Conservation (phyloP, 1,140 invertebrate genomes). For the Caenorhabditis inopinata region DNA sequence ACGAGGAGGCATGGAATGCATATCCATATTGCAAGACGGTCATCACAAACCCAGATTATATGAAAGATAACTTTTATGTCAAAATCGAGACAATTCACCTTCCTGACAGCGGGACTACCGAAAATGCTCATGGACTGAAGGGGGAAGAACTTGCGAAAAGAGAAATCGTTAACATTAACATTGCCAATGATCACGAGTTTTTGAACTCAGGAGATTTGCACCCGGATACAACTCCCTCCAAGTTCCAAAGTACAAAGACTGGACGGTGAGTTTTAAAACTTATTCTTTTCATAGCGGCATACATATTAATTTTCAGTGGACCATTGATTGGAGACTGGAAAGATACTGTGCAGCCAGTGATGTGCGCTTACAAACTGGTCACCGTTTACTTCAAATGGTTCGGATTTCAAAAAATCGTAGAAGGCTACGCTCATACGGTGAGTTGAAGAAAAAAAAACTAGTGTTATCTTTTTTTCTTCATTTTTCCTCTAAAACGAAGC, state of each 20-base stretch:
- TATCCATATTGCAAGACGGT: constrained; percentile 98
- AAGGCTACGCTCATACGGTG: constrained; percentile 86
- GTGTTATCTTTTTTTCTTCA: no score
- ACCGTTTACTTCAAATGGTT: constrained; percentile 99
- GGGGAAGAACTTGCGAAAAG: constrained; percentile 56
- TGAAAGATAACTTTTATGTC: constrained; percentile 97
- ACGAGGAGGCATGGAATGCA: constrained; percentile 99
- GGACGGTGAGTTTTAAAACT: constrained; percentile 68
- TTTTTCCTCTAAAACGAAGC: no score
- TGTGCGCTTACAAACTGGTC: constrained; percentile 98
- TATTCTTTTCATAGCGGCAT: not conserved
- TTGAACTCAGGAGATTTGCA: constrained; percentile 77
- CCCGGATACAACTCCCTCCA: constrained; percentile 81
- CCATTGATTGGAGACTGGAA: constrained; percentile 81
- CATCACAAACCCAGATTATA: constrained; percentile 85
- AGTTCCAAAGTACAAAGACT: constrained; percentile 88
- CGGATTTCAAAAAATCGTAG: constrained; percentile 88
- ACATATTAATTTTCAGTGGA: constrained; percentile 71
- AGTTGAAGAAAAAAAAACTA: not conserved
- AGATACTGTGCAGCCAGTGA: constrained; percentile 77
- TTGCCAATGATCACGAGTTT: constrained; percentile 60
- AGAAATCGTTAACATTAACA: constrained; percentile 62
- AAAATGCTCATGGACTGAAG: constrained; percentile 71
- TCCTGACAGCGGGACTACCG: constrained; percentile 80
- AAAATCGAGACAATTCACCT: constrained; percentile 94